Percentiles rank a stretch among this genome's conserved stretches.
These are phyloP conservation scores for Bursaphelenchus okinawaensis DNA, from an alignment of 2,888 invertebrate genomes.

Conservation along the genomic window DNA sequence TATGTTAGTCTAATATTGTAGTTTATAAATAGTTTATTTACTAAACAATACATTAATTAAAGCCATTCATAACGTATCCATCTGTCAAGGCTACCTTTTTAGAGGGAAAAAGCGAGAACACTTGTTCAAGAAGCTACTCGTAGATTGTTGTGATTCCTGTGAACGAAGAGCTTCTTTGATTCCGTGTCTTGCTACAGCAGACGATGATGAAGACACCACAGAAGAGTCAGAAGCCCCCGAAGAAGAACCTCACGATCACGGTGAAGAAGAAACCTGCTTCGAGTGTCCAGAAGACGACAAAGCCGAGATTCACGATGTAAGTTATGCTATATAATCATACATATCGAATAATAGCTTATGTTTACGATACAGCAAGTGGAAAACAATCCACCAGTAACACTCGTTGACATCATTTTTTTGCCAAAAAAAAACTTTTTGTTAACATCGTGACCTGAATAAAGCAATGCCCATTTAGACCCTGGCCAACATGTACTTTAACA, in stretches of 20 bases:
- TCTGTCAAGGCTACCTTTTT: too few species aligned
- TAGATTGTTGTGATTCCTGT: slow-evolving; percentile 54
- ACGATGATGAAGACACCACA: slow-evolving; percentile 13
- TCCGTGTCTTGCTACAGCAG: slow-evolving; percentile 15
- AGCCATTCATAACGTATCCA: too few species aligned
- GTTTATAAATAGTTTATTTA: too few species aligned
- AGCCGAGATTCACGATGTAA: slow-evolving; percentile 54
- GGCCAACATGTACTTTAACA: slow-evolving; percentile 51
- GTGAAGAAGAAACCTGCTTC: slow-evolving; percentile 37
- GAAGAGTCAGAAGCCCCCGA: slow-evolving; percentile 13
- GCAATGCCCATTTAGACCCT: slow-evolving; percentile 19
- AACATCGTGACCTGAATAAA: background rate
- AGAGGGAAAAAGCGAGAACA: slow-evolving; percentile 17
- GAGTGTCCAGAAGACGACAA: slow-evolving; percentile 52
- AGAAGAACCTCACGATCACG: slow-evolving; percentile 36
- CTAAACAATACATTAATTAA: too few species aligned
- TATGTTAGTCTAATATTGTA: background rate
- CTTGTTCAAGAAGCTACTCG: slow-evolving; percentile 43
- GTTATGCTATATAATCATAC: background rate
- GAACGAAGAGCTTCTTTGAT: slow-evolving; percentile 43
- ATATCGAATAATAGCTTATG: background rate
- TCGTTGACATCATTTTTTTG: too few species aligned
- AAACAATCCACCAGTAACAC: too few species aligned
- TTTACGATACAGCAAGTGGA: too few species aligned
- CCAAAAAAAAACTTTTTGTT: too few species aligned